Conservation (phyloP, 2,888 invertebrate genomes). For the Cremastobaeus sp. region DNA sequence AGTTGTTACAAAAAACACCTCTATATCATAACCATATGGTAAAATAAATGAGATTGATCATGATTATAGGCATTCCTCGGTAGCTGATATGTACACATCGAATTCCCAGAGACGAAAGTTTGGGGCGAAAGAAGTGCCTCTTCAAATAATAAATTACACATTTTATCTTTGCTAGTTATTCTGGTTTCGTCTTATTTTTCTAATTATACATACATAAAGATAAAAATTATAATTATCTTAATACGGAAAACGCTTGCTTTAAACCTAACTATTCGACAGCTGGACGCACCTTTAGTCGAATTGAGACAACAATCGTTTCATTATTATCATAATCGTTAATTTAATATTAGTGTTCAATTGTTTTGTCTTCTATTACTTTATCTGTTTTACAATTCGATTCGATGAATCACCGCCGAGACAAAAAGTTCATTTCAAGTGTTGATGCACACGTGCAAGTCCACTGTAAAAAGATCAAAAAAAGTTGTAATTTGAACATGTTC, state of each 20-base stretch:
- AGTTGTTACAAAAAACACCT: too few relatives aligned
- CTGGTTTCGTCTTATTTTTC: slow-evolving; percentile 72
- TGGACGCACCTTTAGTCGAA: slow-evolving; percentile 35
- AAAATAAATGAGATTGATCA: slow-evolving; percentile 17
- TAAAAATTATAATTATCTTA: slow-evolving; percentile 68
- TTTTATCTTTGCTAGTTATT: slow-evolving; percentile 67
- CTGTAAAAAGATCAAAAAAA: slow-evolving; percentile 69
- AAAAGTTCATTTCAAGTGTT: slow-evolving; percentile 32
- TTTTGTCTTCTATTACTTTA: not conserved
- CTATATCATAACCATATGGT: not conserved
- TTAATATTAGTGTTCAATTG: not conserved
- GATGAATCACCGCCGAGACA: slow-evolving; percentile 25
- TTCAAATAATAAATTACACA: slow-evolving; percentile 68
- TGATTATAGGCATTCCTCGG: slow-evolving; percentile 55
- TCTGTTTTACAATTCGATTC: slow-evolving; percentile 21
- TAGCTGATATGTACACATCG: slow-evolving; percentile 59
- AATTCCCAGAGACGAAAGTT: slow-evolving; percentile 50
- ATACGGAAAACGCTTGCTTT: slow-evolving; percentile 42
- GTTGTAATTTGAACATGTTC: slow-evolving; percentile 43
- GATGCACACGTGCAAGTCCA: slow-evolving; percentile 43
- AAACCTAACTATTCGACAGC: slow-evolving; percentile 42
- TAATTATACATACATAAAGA: slow-evolving; percentile 68
- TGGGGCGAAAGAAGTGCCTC: slow-evolving; percentile 50
- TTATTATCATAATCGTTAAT: too few relatives aligned
- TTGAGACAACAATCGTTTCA: slow-evolving; percentile 12